These are phyloP conservation scores for Asobara japonica DNA, from an alignment of 1,140 invertebrate species.

Conservation along the genomic window DNA sequence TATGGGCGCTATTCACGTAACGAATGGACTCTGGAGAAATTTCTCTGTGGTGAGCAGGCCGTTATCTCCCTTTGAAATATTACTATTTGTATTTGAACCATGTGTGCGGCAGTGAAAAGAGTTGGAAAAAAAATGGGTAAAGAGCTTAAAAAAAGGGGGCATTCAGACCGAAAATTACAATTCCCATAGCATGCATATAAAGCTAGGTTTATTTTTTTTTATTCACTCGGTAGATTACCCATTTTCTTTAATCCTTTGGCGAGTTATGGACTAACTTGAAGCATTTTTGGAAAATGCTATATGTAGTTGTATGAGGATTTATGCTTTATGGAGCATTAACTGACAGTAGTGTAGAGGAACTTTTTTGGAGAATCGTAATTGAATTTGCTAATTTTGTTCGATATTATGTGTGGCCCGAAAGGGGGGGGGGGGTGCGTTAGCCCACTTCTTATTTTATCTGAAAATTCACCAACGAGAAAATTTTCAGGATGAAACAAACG, in stretches of 20 bases:
- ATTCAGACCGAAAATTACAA: not conserved
- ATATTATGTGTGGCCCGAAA: too few species aligned
- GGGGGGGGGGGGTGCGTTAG: too few species aligned
- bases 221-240: not conserved
- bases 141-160: not conserved
- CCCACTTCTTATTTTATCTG: too few species aligned
- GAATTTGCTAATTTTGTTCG: too few species aligned
- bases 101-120: not conserved
- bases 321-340: too few species aligned
- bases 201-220: not conserved
- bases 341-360: too few species aligned
- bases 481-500: not conserved
- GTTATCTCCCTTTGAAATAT: conserved; percentile 11
- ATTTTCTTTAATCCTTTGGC: not conserved
- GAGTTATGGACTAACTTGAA: not conserved
- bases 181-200: not conserved
- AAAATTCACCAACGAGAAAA: not conserved
- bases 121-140: not conserved
- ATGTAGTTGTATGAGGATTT: too few species aligned
- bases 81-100: not conserved
- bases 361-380: too few species aligned
- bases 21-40: not conserved
- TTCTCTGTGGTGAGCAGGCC: not conserved
- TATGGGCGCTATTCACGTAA: not conserved
- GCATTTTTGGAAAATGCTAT: not conserved